Evolutionary conservation across 1,140 invertebrate genomes (phyloP).

Genomic region (Pseudoatta argentina): DNA sequence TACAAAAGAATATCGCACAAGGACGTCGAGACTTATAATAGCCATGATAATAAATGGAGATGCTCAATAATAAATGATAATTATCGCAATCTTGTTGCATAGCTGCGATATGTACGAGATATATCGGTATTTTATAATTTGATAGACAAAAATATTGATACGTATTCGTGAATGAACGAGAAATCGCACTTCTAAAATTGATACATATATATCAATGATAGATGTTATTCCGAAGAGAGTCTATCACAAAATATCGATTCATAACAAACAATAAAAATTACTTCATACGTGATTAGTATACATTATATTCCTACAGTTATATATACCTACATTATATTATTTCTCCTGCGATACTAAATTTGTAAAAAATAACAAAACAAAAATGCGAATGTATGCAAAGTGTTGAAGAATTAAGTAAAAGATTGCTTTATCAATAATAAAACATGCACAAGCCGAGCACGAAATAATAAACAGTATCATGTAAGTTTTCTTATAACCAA

Average conservation of each 20-base stretch:
- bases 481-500: background rate
- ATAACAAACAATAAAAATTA: background rate
- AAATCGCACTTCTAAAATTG: slow-evolving; percentile 7
- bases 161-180: background rate
- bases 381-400: background rate
- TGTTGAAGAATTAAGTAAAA: background rate
- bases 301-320: too few species aligned
- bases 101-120: background rate
- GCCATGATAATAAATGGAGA: background rate
- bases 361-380: background rate
- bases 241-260: background rate
- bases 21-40: slow-evolving; percentile 4
- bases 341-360: background rate
- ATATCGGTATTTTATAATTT: slow-evolving; percentile 39
- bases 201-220: background rate
- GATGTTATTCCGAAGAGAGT: background rate
- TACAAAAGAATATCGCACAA: slow-evolving; percentile 39
- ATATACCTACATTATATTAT: background rate
- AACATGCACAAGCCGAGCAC: background rate
- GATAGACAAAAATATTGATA: background rate
- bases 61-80: background rate
- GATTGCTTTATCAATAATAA: too few species aligned
- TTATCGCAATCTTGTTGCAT: background rate
- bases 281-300: background rate
- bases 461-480: background rate